Base-by-base conservation (phyloP, 1,140 invertebrate species). In the Macrosteles quadrilineatus region DNA sequence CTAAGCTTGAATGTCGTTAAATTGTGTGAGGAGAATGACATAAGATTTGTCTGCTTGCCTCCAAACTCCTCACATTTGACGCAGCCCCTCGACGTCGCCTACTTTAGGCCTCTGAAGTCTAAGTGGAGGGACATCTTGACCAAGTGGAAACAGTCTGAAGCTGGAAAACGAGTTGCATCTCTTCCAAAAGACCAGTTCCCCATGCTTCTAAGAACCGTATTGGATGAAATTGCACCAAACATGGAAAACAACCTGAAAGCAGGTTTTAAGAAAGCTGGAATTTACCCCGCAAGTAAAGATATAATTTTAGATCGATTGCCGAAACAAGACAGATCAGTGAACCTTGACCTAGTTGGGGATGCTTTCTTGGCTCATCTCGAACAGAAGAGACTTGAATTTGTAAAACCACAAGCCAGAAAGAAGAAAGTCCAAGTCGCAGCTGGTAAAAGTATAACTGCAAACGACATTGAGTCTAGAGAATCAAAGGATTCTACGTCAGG, bases 21-120 rank as follows among this genome's bases (percentile, higher is more conserved):
- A 40, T 11, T 71, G 17, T 80, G 77, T 36, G 43, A 72, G 45
- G 70, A 77, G 75, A 76, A 81, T 50, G 71, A 80, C 64, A 78
- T 82, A 19, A 55, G 66, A 17, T 79, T 82, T 69, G 55, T 81
- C 12, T 78, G 76, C 55, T 73, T 82, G 17, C 79, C 80, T 29
- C 70, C 79, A 2, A 83, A 83, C 72, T 72, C 75, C 1, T 82
- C 80, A 0, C 81, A 83, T 72, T 45, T 81, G 6, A 75, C 75
- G 11, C 81, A 83, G 69, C 80, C 82, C 6, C 67, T 83, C 12
- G 79, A 83, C 73, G 77, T 82, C 19, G 77, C 77, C 19, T 76
- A 79, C 55, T 80, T 80, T 74, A 57, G 72, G n/a, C 76, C 79
- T 27, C 59, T 82, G 57, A 81, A 81, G 65, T 75, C 57, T n/a